Conservation (phyloP, 1,140 invertebrate species). For the Doryteuthis pealeii region DNA sequence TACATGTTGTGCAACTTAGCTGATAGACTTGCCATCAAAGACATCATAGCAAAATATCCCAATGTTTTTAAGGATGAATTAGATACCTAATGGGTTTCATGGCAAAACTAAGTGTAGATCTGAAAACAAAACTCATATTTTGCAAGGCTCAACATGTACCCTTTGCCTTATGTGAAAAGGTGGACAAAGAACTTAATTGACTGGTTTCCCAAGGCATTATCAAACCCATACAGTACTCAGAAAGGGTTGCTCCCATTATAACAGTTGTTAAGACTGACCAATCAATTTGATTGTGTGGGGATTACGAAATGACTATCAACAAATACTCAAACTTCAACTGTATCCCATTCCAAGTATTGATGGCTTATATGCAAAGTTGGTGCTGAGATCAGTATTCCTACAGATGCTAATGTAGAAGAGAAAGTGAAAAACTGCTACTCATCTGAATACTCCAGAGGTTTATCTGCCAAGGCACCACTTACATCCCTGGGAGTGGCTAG, state of each 20-base stretch:
- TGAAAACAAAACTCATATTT: too few species aligned
- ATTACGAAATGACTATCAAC: too few species aligned
- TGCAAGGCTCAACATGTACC: too few species aligned
- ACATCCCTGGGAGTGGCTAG: not conserved
- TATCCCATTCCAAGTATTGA: not conserved
- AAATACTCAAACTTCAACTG: not conserved
- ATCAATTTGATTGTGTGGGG: too few species aligned
- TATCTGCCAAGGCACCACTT: not conserved
- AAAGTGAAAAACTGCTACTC: not conserved
- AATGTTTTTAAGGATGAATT: too few species aligned
- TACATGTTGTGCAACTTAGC: too few species aligned
- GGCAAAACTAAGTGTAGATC: too few species aligned
- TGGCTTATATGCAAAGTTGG: not conserved
- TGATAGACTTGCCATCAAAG: too few species aligned
- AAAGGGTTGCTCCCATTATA: not conserved
- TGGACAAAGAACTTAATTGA: not conserved
- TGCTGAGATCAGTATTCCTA: not conserved
- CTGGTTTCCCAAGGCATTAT: too few species aligned
- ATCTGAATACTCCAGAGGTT: not conserved
- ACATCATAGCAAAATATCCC: too few species aligned
- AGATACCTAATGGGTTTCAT: too few species aligned
- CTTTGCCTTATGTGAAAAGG: not conserved
- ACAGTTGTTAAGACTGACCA: not conserved
- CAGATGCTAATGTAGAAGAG: not conserved
- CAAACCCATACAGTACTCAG: not conserved